phyloP scores from a whole-genome alignment of 2,113 vertebrate genomes.

The Equus quagga region DNA sequence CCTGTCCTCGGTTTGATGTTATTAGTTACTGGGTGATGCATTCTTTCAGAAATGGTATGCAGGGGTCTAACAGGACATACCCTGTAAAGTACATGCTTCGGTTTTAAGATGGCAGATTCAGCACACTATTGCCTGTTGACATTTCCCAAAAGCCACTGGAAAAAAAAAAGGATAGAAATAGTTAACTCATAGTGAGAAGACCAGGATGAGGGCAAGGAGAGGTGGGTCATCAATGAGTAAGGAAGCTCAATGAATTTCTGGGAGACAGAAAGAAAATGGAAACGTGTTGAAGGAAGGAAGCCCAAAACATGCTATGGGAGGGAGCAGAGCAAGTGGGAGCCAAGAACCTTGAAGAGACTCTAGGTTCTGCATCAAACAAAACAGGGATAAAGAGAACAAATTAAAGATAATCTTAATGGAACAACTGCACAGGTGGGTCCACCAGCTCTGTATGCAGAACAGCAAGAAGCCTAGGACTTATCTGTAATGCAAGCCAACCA shows the following conservation, averaged over 20 bases:
- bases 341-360: background rate
- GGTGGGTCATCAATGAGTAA: background rate
- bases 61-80: background rate
- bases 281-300: background rate
- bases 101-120: slow-evolving; percentile 32
- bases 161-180: background rate
- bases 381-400: background rate
- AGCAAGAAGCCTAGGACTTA: background rate
- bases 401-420: background rate
- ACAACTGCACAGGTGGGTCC: background rate
- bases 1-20: background rate
- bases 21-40: background rate
- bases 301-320: background rate
- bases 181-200: background rate
- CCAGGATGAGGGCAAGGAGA: background rate
- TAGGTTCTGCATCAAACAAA: background rate
- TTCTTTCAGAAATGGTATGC: background rate
- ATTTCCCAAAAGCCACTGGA: background rate
- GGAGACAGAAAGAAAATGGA: background rate
- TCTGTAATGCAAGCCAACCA: background rate
- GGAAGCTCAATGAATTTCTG: background rate
- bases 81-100: background rate
- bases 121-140: slow-evolving; percentile 1
- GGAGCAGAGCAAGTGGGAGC: background rate
- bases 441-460: background rate